Conservation (phyloP, 2,797 vertebrate genomes). For the Coendou prehensilis region DNA sequence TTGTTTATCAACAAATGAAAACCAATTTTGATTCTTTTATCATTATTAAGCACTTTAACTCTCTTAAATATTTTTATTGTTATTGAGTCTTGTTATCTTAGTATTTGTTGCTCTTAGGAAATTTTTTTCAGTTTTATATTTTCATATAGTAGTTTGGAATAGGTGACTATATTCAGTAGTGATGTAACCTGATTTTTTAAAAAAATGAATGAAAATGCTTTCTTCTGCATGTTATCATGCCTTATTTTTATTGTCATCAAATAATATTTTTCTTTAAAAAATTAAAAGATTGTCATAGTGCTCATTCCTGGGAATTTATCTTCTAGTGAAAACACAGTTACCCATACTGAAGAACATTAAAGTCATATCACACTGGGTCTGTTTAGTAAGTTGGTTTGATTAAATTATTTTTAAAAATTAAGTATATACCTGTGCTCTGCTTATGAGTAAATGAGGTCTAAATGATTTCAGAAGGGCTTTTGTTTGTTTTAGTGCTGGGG, state of each 20-base stretch:
- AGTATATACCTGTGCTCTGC: neutral
- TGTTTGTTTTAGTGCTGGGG: neutral
- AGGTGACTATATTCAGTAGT: neutral
- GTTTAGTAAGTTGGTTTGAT: constrained; percentile 13
- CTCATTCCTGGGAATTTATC: neutral
- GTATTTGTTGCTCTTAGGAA: constrained; percentile 7
- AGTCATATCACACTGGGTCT: neutral
- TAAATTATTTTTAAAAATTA: neutral
- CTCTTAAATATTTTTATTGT: neutral
- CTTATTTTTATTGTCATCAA: constrained; percentile 2
- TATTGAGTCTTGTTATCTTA: neutral
- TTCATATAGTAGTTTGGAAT: constrained; percentile 26
- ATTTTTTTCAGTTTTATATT: constrained; percentile 22
- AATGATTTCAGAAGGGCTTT: neutral
- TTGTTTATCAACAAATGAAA: constrained; percentile 9
- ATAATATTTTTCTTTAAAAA: neutral
- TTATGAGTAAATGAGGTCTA: neutral
- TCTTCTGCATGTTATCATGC: constrained; percentile 31
- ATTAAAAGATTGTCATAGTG: neutral
- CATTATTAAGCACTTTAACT: neutral
- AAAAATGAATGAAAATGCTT: neutral
- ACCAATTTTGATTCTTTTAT: constrained; percentile 26
- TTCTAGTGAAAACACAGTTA: constrained; percentile 24
- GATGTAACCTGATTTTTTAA: neutral
- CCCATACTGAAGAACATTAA: neutral